Base-by-base conservation (phyloP, 2,888 invertebrate genomes). In the Campoletis raptor region DNA sequence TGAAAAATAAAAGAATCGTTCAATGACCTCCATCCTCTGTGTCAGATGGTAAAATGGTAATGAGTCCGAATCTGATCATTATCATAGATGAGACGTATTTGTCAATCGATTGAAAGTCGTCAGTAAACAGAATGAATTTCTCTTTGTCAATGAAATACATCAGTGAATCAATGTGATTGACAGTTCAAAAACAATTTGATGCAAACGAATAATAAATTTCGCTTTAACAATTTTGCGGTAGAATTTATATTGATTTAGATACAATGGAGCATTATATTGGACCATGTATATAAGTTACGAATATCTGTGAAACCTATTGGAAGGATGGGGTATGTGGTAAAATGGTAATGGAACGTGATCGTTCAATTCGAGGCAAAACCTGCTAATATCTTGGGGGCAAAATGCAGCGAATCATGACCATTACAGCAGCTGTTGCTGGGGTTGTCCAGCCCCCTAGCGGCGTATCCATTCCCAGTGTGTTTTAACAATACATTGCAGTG, bases 401-500 rank as follows among this genome's bases (percentile, higher is more conserved):
- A 81, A 81, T 77, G 66, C 77, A 81, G 77, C 81, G 81, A 81
- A 83, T 83, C 80, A 72, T 81, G 80, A 83, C 66, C 81, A 61
- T 81, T 72, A 72, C 70, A 72, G 72, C 86, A 86, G 83, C 86
- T 86, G 86, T 86, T 86, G 83, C 83, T 45, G 64, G 64, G 37
- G 76, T 12, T 80, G 83, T 76, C 83, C 86, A 48, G 72, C 40
- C 83, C 80, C 57, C 66, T 12, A 73, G 83, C 76, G 66, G 74
- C 45, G 54, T 61, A 74, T 36, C 37, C 69, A 73, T 67, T 61
- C 73, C 73, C 57, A 85, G 67, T 81, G 72, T 85, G 57, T 77
- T 81, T 69, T 57, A 70, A 82, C 61, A 57, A 69, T 82, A 64
- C 42, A 85, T 81, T 54, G 74, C 82, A 83, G 76, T 83, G 52